Evolutionary conservation across 2,797 vertebrate genomes (phyloP), one percentile per base, ranked within the genome.

Genomic region (Sparidentex hasta): DNA sequence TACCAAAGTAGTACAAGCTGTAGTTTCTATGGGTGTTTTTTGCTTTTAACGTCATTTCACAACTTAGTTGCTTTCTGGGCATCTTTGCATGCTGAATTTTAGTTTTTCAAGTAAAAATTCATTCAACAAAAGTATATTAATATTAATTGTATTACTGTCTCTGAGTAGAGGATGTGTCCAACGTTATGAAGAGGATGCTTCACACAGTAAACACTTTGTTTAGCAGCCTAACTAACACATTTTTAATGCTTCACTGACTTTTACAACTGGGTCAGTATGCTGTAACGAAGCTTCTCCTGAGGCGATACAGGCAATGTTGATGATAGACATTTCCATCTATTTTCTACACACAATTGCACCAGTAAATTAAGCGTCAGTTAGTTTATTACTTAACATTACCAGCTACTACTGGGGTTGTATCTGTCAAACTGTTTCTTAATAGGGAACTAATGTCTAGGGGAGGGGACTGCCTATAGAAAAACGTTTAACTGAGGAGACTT

Each of bases 251-350:
- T 80, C 27, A 46, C 25, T 75, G 33, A 62, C 33, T 78, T 65
- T 74, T 16, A 78, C 68, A 68, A 43, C 70, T 57, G 70, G 11
- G 43, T 70, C 33, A 43, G 64, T 59, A 63, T 4, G 13, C 51
- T 57, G 16, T 57, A 44, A 57, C 64, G 51, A 51, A 62, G 11
- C 46, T 27, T 71, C 43, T 63, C 7, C 65, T 64, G 25, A 51
- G 57, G 48, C 55, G 23, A 38, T 12, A 8, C 5, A 5, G 14
- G 1, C 6, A 16, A 38, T 16, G 59, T 13, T 44, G 38, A 41
- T 21, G n/a, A 56, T 47, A n/a, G 0, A 48, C 1, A 62, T 70
- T 13, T 43, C 16, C 20, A 63, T 56, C 2, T 13, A 6, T 46
- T 8, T 65, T 56, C 70, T 46, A 33, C n/a, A 84, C 41, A 44